phyloP scores from a whole-genome alignment of 2,888 invertebrate genomes.

The Hipparchia semele region DNA sequence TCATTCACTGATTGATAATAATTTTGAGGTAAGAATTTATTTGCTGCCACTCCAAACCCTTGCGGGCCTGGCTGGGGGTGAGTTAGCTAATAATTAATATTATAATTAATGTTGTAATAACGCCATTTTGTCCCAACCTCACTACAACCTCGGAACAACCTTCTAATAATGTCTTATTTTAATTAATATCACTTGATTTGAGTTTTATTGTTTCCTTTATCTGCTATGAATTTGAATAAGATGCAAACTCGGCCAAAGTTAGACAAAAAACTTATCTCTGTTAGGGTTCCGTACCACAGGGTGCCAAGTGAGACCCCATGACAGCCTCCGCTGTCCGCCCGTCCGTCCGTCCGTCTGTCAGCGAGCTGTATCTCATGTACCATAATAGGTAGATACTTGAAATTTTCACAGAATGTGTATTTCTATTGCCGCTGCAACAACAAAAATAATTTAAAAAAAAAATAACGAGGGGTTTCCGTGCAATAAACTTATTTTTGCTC shows the following conservation, averaged over 20 bases:
- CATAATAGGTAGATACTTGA: too few relatives aligned
- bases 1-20: background rate
- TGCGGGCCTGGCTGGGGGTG: conserved; percentile 58
- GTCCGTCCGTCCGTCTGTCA: too few relatives aligned
- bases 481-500: too few relatives aligned
- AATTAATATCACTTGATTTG: conserved; percentile 44
- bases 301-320: too few relatives aligned
- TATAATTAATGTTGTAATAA: conserved; percentile 78
- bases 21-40: conserved; percentile 22
- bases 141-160: conserved; percentile 44
- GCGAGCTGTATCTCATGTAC: too few relatives aligned
- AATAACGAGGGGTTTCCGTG: too few relatives aligned
- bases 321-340: too few relatives aligned
- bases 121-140: conserved; percentile 48
- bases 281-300: too few relatives aligned
- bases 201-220: conserved; percentile 36
- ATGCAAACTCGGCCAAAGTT: background rate
- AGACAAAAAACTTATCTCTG: too few relatives aligned
- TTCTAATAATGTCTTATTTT: conserved; percentile 46
- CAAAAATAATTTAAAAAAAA: too few relatives aligned
- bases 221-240: conserved; percentile 17
- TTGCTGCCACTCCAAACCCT: conserved; percentile 55
- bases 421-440: too few relatives aligned
- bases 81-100: conserved; percentile 82
- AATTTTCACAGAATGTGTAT: too few relatives aligned